A percentile compares a stretch with the other conserved stretches of the same genome.
Evolutionary conservation across 1,140 invertebrate genomes (phyloP).

Genomic region (Cydia amplana): DNA sequence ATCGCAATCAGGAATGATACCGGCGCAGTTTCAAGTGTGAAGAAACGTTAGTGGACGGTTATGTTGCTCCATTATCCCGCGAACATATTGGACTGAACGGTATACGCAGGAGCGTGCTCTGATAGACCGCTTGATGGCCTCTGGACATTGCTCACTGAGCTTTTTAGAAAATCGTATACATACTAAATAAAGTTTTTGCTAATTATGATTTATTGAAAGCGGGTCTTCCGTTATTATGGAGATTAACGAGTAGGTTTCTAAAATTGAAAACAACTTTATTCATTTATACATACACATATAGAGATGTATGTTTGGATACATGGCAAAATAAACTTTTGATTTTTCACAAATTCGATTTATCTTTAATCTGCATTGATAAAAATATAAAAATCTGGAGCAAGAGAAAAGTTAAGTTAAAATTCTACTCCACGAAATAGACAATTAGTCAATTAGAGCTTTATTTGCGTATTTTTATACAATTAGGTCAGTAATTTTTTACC

Average conservation of each 20-base stretch:
- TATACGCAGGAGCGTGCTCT: constrained; percentile 26
- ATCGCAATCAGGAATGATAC: neutral
- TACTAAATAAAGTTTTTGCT: neutral
- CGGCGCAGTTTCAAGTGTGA: neutral
- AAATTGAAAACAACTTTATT: neutral
- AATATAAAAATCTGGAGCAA: too few relatives aligned
- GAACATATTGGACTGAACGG: constrained; percentile 25
- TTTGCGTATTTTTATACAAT: too few relatives aligned
- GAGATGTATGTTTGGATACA: too few relatives aligned
- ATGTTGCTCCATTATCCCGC: constrained; percentile 26
- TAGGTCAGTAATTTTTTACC: too few relatives aligned
- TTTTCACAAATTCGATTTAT: too few relatives aligned
- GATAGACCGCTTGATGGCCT: neutral
- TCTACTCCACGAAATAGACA: too few relatives aligned
- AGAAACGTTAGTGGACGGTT: constrained; percentile 30
- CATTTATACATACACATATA: too few relatives aligned
- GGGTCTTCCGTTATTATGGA: constrained; percentile 4
- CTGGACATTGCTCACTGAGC: neutral
- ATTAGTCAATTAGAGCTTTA: too few relatives aligned
- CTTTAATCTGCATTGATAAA: too few relatives aligned
- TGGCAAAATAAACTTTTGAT: too few relatives aligned
- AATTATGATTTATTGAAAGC: neutral
- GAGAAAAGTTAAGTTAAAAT: too few relatives aligned
- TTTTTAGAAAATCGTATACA: neutral
- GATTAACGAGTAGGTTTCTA: neutral